These are phyloP conservation scores for Hemichromis elongatus DNA, from an alignment of 2,113 vertebrate genomes.

Conservation along the genomic window DNA sequence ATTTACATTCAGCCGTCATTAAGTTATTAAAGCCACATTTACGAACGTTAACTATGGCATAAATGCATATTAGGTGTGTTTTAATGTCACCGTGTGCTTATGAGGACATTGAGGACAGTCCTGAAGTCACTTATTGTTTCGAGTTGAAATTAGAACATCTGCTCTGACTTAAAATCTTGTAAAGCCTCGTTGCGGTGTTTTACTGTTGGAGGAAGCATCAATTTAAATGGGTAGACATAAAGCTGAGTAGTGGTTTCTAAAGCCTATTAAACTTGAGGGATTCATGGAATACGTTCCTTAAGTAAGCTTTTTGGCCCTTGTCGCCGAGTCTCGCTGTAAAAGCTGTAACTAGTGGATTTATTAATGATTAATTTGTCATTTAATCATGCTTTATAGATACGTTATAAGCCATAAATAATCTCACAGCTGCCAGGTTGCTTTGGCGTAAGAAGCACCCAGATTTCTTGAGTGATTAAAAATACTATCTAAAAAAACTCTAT, in stretches of 20 bases:
- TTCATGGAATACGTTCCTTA: background rate
- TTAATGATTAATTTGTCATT: background rate
- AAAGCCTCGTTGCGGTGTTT: background rate
- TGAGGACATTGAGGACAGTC: background rate
- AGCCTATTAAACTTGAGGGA: background rate
- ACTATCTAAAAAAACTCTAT: background rate
- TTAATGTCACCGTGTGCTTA: background rate
- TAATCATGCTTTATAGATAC: background rate
- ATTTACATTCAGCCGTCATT: background rate
- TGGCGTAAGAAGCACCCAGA: fast-evolving
- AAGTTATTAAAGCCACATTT: background rate
- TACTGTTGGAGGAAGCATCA: background rate
- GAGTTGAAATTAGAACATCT: background rate
- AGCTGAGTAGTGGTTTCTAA: background rate
- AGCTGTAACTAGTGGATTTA: background rate
- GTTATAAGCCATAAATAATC: background rate
- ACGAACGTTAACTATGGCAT: background rate
- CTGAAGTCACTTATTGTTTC: background rate
- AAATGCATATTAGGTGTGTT: background rate
- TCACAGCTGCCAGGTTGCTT: fast-evolving
- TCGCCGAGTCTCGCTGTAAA: background rate
- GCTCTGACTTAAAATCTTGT: background rate
- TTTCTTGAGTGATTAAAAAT: background rate
- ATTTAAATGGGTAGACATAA: background rate
- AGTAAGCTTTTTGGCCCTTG: background rate